phyloP scores from a whole-genome alignment of 2,113 vertebrate genomes.

The Fukomys damarensis region DNA sequence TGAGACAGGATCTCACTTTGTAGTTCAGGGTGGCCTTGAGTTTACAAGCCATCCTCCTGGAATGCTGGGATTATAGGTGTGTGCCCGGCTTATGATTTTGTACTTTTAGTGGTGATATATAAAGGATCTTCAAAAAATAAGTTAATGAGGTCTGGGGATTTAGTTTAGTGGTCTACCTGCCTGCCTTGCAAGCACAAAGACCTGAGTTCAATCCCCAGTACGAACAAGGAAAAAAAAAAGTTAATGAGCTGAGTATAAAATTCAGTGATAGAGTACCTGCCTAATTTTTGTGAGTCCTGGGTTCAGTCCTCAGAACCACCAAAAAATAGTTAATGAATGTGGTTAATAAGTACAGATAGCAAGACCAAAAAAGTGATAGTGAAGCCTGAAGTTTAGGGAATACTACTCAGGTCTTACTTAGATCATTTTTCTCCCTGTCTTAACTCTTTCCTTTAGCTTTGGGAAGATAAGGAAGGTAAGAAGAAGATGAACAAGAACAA shows the following conservation, averaged over 20 bases:
- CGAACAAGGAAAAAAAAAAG: no score
- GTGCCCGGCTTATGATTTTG: neutral
- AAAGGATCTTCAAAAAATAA: neutral
- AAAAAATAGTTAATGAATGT: neutral
- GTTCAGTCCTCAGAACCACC: no score
- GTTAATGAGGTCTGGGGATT: neutral
- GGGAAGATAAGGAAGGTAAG: conserved; percentile 96
- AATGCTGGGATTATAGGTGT: neutral
- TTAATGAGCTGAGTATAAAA: no score
- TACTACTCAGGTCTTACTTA: neutral
- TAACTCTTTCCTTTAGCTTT: conserved; percentile 84
- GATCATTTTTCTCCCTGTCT: neutral
- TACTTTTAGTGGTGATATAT: neutral
- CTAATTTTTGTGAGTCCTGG: neutral
- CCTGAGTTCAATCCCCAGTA: no score
- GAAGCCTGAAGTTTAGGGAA: neutral
- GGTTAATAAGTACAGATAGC: neutral
- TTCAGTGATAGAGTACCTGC: neutral
- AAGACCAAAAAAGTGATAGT: neutral
- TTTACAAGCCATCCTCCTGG: neutral
- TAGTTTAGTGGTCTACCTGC: neutral
- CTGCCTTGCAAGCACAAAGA: no score
- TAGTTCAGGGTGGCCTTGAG: neutral
- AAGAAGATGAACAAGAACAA: conserved; percentile 98
- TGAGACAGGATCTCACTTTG: neutral